These are phyloP conservation scores for Synaphobranchus kaupii DNA, from an alignment of 2,797 vertebrate species.

Conservation along the genomic window DNA sequence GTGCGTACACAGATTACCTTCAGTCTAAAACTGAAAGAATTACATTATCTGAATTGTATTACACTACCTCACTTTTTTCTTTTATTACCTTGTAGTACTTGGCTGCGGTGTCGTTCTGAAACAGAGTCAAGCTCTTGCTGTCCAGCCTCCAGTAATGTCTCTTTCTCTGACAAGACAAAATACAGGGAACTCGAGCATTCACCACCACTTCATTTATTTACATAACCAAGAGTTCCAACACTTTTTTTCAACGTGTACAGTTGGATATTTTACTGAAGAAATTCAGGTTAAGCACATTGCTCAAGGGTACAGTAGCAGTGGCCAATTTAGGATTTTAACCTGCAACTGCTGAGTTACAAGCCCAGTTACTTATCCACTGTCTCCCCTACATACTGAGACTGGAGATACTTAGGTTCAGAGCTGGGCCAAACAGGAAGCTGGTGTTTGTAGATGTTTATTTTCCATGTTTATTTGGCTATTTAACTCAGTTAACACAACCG, in stretches of 20 bases:
- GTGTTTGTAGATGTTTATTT: not conserved
- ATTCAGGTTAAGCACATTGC: not conserved
- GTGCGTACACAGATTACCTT: not conserved
- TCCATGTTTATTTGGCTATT: not conserved
- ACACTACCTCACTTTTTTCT: not conserved
- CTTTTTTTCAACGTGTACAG: slow-evolving; percentile 44
- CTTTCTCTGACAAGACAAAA: slow-evolving; percentile 69
- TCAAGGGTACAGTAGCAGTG: too few species aligned
- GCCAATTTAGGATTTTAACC: not conserved
- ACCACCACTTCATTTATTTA: slow-evolving; percentile 42
- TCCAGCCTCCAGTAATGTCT: slow-evolving; percentile 85
- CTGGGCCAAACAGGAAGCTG: not conserved
- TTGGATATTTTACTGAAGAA: slow-evolving; percentile 41
- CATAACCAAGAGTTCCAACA: slow-evolving; percentile 32
- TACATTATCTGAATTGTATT: not conserved
- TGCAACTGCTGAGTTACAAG: not conserved
- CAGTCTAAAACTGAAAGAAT: not conserved
- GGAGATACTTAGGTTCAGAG: not conserved
- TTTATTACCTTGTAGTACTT: slow-evolving; percentile 85
- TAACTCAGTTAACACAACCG: not conserved
- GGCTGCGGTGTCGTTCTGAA: slow-evolving; percentile 82
- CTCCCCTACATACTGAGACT: not conserved
- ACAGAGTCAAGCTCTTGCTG: slow-evolving; percentile 81
- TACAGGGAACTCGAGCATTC: slow-evolving; percentile 26
- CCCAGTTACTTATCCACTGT: too few species aligned